Conservation (phyloP, 2,888 invertebrate genomes). For the Seira ritae region DNA sequence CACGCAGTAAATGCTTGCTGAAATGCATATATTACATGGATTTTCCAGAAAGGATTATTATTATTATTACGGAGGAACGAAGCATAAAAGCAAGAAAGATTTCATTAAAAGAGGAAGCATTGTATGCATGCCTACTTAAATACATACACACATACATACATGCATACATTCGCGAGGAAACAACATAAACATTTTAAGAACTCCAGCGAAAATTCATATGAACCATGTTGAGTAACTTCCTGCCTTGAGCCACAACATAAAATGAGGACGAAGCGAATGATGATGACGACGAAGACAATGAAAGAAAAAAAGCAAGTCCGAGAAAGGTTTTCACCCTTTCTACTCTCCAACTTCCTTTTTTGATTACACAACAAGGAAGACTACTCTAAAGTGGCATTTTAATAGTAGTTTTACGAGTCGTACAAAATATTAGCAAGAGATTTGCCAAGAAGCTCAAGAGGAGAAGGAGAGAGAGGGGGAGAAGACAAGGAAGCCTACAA, state of each 20-base stretch:
- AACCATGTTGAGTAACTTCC: background rate
- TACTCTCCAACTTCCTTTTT: background rate
- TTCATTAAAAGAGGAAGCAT: background rate
- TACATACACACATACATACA: background rate
- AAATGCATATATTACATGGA: too few species aligned
- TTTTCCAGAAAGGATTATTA: too few species aligned
- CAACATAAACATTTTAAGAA: background rate
- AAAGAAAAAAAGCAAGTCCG: background rate
- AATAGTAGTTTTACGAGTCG: conserved; percentile 1
- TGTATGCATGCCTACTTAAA: too few species aligned
- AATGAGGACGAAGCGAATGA: background rate
- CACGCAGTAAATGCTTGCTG: too few species aligned
- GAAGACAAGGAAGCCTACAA: conserved; percentile 7
- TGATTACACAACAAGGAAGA: background rate
- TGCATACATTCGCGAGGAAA: background rate
- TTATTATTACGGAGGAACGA: too few species aligned
- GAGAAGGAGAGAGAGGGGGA: background rate
- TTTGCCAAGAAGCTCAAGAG: background rate
- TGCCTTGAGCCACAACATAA: conserved; percentile 9
- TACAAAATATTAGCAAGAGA: conserved; percentile 18
- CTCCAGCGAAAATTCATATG: background rate
- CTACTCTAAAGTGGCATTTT: background rate
- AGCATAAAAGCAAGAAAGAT: background rate
- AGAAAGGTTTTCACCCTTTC: background rate
- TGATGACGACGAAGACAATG: background rate